Evolutionary conservation across 1,140 invertebrate species (phyloP), one percentile per base, ranked within the genome.

Genomic region (Rhynchophorus ferrugineus): DNA sequence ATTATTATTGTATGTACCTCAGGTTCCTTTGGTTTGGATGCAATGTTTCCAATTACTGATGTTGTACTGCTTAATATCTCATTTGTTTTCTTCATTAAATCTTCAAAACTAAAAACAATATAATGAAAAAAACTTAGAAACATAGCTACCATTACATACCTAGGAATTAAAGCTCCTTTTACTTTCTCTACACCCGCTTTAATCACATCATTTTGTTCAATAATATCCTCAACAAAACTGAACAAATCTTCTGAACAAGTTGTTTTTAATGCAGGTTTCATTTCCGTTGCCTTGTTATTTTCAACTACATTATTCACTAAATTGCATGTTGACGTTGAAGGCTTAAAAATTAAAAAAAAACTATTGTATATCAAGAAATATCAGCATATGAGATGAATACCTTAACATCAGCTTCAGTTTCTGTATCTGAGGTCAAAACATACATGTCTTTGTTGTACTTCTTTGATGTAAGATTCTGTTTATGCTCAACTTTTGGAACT

Each of bases 61-160:
- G 51, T 21, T 2, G 54, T 34, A 42, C 34, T 57, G 13, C 44
- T 44, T 36, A 60, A 42, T 37, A 60, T 51, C 46, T 55, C 58
- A 39, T 60, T 44, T 14, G 44, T 54, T 22, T 60, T 54, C 21
- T 42, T 57, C 21, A 43, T 48, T 2, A 44, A 45, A 11, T 55
- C 56, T 34, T 51, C 48, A 36, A 57, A 52, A 33, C 47, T 60
- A 24, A 3, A 44, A 49, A 8, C 41, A 18, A 38, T 16, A 29
- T 5, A 29, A 29, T 29, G 24, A 29, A 37, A 22, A 39, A 50
- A 38, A 8, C 19, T 49, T 46, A 29, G 24, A 29, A 29, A 11
- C 11, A 29, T 6, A 29, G 5, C 5, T 29, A 29, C 11, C 24
- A 29, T 29, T 29, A 29, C 24, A 29, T 29, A 29, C 24, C 24